These are phyloP conservation scores for Wiebesia pumilae DNA, from an alignment of 1,140 invertebrate species.

Conservation along the genomic window DNA sequence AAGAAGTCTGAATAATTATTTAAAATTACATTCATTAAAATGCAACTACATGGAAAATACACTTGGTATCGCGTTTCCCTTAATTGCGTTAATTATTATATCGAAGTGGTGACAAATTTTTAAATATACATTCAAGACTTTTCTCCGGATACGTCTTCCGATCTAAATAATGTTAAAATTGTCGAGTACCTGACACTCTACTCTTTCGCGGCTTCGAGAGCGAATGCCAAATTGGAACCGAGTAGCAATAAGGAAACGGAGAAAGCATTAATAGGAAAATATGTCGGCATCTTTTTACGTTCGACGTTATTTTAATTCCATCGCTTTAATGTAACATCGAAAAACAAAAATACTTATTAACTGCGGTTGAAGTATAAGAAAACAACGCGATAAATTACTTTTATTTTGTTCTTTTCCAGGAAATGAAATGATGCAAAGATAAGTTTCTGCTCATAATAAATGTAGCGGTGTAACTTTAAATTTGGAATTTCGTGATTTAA, in stretches of 20 bases:
- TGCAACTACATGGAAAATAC: not conserved
- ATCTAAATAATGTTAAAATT: too few species aligned
- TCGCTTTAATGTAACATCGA: not conserved
- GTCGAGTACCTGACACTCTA: too few species aligned
- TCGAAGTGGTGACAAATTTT: too few species aligned
- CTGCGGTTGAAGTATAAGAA: conserved; percentile 2
- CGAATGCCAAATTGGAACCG: too few species aligned
- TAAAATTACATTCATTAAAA: not conserved
- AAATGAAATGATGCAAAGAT: conserved; percentile 21
- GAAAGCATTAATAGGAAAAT: not conserved
- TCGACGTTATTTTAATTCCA: not conserved
- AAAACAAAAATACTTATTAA: not conserved
- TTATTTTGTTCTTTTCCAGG: conserved; percentile 12
- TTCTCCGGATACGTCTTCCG: too few species aligned
- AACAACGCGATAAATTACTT: not conserved
- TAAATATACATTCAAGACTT: too few species aligned
- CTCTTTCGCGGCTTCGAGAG: too few species aligned
- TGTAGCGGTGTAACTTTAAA: not conserved
- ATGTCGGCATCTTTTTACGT: not conserved
- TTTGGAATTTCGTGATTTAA: not conserved
- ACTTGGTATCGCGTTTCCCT: not conserved
- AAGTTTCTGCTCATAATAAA: not conserved
- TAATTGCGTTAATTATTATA: not conserved
- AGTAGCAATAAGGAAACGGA: not conserved
- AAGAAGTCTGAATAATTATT: conserved; percentile 1